Percentiles rank a stretch among this genome's conserved stretches.
phyloP scores from a whole-genome alignment of 2,797 vertebrate species.

The Mus spretus region DNA sequence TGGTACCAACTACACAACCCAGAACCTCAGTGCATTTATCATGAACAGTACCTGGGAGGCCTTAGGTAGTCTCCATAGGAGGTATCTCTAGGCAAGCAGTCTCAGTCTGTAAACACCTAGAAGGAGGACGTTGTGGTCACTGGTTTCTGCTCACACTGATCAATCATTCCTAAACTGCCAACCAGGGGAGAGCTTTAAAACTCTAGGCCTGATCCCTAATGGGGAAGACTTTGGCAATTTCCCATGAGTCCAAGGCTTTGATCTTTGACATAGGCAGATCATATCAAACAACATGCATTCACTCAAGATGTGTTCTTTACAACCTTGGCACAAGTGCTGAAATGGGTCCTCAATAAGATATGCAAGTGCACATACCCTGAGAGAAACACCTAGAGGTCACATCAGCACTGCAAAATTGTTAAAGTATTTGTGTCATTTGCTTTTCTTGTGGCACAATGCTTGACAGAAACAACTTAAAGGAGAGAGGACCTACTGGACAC shows the following conservation, averaged over 20 bases:
- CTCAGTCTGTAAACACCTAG: neutral
- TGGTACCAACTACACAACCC: neutral
- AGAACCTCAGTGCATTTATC: neutral
- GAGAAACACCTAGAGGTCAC: neutral
- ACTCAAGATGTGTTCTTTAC: neutral
- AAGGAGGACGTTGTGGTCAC: neutral
- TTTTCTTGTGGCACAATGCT: neutral
- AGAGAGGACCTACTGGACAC: neutral
- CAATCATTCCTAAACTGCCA: neutral
- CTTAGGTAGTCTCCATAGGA: neutral
- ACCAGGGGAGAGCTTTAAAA: neutral
- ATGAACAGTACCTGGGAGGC: neutral
- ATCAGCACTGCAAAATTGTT: neutral
- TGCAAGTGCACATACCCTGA: neutral
- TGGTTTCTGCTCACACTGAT: neutral
- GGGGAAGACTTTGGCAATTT: neutral
- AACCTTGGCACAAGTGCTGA: neutral
- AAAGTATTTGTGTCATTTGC: neutral
- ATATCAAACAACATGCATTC: neutral
- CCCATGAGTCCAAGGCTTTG: neutral
- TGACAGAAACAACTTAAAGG: neutral
- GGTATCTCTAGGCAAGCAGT: neutral
- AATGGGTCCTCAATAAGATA: neutral
- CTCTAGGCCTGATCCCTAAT: neutral
- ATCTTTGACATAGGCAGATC: neutral